Evolutionary conservation across 2,113 vertebrate species (phyloP).

Genomic region (Zeus faber): DNA sequence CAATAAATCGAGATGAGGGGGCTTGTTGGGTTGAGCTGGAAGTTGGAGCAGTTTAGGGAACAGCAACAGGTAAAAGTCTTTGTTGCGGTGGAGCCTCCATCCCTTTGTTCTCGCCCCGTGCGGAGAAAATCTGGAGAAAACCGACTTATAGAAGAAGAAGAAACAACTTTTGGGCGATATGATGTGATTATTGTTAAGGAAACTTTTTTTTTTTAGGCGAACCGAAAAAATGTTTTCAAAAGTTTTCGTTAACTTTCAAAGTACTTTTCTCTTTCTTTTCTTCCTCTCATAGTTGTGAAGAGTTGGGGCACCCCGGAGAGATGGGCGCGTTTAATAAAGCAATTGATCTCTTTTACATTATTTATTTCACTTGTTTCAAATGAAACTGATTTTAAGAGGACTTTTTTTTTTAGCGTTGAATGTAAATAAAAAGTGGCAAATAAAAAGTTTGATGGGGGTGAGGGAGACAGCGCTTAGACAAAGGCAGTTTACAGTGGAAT

Average conservation of each 20-base stretch:
- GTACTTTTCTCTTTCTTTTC: slow-evolving; percentile 1
- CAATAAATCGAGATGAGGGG: too few relatives aligned
- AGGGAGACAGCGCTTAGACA: too few relatives aligned
- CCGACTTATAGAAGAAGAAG: slow-evolving; percentile 32
- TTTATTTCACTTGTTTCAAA: slow-evolving; percentile 26
- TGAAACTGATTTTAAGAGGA: background rate
- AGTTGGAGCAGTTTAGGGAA: slow-evolving; percentile 43
- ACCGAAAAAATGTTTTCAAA: background rate
- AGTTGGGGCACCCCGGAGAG: background rate
- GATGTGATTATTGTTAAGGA: background rate
- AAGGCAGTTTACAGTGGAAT: too few relatives aligned
- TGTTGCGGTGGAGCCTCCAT: slow-evolving; percentile 70
- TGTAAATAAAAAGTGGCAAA: background rate
- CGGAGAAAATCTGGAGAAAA: slow-evolving; percentile 53
- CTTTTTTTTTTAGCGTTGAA: background rate
- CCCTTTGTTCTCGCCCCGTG: slow-evolving; percentile 75
- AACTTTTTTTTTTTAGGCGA: background rate
- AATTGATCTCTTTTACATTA: slow-evolving; percentile 11
- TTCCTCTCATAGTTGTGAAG: slow-evolving; percentile 9
- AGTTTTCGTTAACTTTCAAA: slow-evolving; percentile 22
- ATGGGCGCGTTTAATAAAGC: background rate
- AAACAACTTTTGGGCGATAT: slow-evolving; percentile 23
- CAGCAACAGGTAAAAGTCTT: slow-evolving; percentile 81
- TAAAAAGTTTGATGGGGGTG: background rate
- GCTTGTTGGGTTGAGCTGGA: too few relatives aligned